Conservation (phyloP, 2,113 vertebrate species). For the Platichthys flesus region DNA sequence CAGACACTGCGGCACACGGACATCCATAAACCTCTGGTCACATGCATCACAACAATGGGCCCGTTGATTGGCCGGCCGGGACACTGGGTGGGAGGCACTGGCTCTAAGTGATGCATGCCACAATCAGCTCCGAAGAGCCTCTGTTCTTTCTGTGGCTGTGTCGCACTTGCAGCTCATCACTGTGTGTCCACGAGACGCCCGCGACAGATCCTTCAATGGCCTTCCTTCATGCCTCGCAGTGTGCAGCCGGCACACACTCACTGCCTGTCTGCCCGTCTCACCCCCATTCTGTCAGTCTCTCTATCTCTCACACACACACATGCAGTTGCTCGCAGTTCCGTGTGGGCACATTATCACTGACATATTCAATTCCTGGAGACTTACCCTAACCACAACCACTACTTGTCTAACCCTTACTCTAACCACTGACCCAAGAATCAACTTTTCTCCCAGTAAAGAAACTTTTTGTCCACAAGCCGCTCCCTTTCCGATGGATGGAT, state of each 20-base stretch:
- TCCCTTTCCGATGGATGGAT: too few species aligned
- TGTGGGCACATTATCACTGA: too few species aligned
- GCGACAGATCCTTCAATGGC: constrained; percentile 59
- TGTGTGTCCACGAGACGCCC: constrained; percentile 53
- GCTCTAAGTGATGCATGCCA: constrained; percentile 63
- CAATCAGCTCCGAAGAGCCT: constrained; percentile 60
- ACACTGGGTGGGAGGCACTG: constrained; percentile 56
- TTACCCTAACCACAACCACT: background rate
- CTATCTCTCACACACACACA: constrained; percentile 5
- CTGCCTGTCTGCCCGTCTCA: constrained; percentile 62
- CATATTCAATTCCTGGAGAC: background rate
- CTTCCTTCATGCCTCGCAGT: constrained; percentile 69
- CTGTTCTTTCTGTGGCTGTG: constrained; percentile 41
- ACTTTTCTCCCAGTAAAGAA: too few species aligned
- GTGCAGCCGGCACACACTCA: constrained; percentile 46
- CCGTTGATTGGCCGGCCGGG: constrained; percentile 59
- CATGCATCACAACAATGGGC: constrained; percentile 60
- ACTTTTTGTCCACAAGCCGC: too few species aligned
- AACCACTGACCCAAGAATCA: background rate
- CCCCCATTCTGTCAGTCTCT: constrained; percentile 70
- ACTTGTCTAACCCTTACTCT: background rate
- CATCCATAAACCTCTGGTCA: constrained; percentile 57
- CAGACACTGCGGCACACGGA: constrained; percentile 70
- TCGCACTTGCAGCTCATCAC: constrained; percentile 30
- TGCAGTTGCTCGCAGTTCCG: too few species aligned